Conservation (phyloP, 2,888 invertebrate species). For the Fragum whitleyi region DNA sequence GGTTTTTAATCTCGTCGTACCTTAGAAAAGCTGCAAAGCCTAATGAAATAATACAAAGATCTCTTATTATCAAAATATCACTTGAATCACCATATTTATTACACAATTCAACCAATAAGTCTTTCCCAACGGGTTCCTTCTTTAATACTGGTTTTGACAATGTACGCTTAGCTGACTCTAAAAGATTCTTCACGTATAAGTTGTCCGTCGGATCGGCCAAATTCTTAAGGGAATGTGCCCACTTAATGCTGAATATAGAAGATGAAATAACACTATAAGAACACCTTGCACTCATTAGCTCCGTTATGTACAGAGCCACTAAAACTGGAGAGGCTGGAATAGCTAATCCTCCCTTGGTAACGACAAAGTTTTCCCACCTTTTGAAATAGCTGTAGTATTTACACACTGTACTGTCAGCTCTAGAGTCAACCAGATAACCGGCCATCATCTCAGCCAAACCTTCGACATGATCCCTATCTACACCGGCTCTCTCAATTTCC, state of each 20-base stretch:
- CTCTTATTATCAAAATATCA: too few relatives aligned
- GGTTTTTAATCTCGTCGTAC: constrained; percentile 26
- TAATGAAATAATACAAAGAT: constrained; percentile 42
- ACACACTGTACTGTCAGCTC: constrained; percentile 33
- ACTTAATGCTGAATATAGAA: too few relatives aligned
- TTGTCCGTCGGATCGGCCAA: too few relatives aligned
- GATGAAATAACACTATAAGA: constrained; percentile 40
- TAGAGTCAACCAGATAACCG: constrained; percentile 27
- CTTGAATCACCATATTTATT: too few relatives aligned
- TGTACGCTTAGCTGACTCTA: too few relatives aligned
- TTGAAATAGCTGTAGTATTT: constrained; percentile 46
- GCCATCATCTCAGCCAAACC: constrained; percentile 32
- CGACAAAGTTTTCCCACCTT: constrained; percentile 44
- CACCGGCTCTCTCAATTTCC: constrained; percentile 17
- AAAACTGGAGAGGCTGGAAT: constrained; percentile 41
- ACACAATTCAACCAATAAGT: too few relatives aligned
- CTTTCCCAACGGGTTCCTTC: constrained; percentile 5
- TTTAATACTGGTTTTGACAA: too few relatives aligned
- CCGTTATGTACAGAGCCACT: constrained; percentile 40
- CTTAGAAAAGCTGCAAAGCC: constrained; percentile 41
- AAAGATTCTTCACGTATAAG: too few relatives aligned
- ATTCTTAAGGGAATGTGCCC: too few relatives aligned
- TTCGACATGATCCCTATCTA: neutral
- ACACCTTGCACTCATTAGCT: constrained; percentile 29
- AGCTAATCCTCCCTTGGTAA: neutral